Evolutionary conservation across 1,140 invertebrate genomes (phyloP).

Genomic region (Parasteatoda tepidariorum): DNA sequence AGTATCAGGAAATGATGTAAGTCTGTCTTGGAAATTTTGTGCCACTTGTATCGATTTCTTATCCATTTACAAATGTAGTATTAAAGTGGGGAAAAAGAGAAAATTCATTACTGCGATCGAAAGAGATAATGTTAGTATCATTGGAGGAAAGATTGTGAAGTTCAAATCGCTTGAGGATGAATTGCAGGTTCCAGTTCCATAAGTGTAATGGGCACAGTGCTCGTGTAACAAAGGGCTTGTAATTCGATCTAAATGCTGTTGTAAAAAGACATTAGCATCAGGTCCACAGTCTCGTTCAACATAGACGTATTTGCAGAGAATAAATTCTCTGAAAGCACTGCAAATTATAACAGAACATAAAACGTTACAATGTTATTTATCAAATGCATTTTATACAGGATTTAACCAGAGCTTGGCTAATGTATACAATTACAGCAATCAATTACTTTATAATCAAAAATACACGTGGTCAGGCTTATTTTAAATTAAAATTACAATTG

Average conservation of each 20-base stretch:
- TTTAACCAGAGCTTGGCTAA: too few species aligned
- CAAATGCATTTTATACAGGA: too few species aligned
- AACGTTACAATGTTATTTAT: too few species aligned
- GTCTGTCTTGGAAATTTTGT: too few species aligned
- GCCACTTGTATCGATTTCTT: too few species aligned
- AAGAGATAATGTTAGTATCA: background rate
- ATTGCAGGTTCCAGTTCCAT: constrained; percentile 53
- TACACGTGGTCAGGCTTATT: too few species aligned
- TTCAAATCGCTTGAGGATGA: background rate
- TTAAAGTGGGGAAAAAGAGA: background rate
- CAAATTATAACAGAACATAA: constrained; percentile 5
- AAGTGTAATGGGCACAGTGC: constrained; percentile 62
- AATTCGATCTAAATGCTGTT: constrained; percentile 61
- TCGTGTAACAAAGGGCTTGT: constrained; percentile 61
- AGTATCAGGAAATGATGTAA: background rate
- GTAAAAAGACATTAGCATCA: constrained; percentile 50
- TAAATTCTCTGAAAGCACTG: constrained; percentile 62
- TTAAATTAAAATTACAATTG: too few species aligned
- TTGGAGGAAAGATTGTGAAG: background rate
- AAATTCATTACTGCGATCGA: background rate
- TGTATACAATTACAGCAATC: too few species aligned
- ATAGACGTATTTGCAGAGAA: constrained; percentile 58
- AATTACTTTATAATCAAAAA: too few species aligned
- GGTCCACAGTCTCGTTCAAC: constrained; percentile 57
- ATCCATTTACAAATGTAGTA: background rate